These are phyloP conservation scores for Tineola bisselliella DNA, from an alignment of 2,888 invertebrate species.

Conservation along the genomic window DNA sequence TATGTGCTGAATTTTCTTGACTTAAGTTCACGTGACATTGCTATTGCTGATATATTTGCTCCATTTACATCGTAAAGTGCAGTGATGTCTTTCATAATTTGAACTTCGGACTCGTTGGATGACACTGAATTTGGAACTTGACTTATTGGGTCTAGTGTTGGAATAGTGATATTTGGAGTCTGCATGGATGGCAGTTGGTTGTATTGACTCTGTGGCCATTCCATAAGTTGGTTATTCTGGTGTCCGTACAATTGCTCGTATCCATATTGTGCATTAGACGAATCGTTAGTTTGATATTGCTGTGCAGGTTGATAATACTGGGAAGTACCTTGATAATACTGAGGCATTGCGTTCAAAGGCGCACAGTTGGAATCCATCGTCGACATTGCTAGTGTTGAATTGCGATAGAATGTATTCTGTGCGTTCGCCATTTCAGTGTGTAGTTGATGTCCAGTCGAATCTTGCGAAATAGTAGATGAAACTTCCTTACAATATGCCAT, in stretches of 20 bases:
- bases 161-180: too few species aligned
- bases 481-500: slow-evolving; percentile 65
- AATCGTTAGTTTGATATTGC: slow-evolving; percentile 34
- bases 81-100: slow-evolving; percentile 75
- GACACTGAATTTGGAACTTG: slow-evolving; percentile 73
- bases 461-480: slow-evolving; percentile 70
- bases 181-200: too few species aligned
- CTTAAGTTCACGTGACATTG: slow-evolving; percentile 69
- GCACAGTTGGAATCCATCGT: too few species aligned
- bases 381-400: not conserved
- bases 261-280: slow-evolving; percentile 62
- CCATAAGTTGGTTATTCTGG: too few species aligned
- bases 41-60: slow-evolving; percentile 43
- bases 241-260: slow-evolving; percentile 60
- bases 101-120: slow-evolving; percentile 78
- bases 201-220: too few species aligned
- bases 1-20: slow-evolving; percentile 28
- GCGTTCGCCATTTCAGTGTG: not conserved
- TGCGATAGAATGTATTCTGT: not conserved
- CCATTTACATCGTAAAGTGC: slow-evolving; percentile 67
- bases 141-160: slow-evolving; percentile 64
- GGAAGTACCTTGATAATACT: slow-evolving; percentile 66
- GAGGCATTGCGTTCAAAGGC: too few species aligned
- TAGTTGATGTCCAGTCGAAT: slow-evolving; percentile 38
- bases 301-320: slow-evolving; percentile 36